phyloP scores from a whole-genome alignment of 2,888 invertebrate species.

The Caenorhabditis angaria region DNA sequence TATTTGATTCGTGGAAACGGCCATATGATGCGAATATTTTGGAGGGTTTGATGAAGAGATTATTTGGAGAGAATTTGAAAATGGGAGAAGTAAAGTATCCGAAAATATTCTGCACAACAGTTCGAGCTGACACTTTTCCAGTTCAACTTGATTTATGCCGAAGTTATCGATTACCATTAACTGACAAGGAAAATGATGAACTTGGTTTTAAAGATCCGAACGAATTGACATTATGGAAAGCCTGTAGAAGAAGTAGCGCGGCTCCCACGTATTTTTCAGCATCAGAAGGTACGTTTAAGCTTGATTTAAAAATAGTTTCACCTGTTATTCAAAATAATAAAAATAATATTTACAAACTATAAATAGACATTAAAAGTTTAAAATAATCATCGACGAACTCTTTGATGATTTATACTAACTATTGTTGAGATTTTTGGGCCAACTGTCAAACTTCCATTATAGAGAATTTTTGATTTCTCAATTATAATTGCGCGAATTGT shows the following conservation, averaged over 20 bases:
- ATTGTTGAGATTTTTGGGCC: not conserved
- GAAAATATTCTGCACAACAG: slow-evolving; percentile 86
- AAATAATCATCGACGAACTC: too few species aligned
- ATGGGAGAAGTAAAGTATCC: slow-evolving; percentile 88
- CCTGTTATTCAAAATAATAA: too few species aligned
- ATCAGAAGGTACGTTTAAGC: slow-evolving; percentile 62
- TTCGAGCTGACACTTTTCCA: slow-evolving; percentile 89
- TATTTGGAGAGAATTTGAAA: slow-evolving; percentile 82
- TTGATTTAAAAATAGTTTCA: too few species aligned
- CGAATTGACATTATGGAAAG: slow-evolving; percentile 83
- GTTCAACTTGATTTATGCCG: slow-evolving; percentile 92
- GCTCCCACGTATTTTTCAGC: slow-evolving; percentile 90
- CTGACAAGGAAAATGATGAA: slow-evolving; percentile 61
- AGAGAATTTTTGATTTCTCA: slow-evolving; percentile 14
- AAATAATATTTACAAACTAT: too few species aligned
- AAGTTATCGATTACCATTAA: slow-evolving; percentile 79
- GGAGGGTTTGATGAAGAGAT: slow-evolving; percentile 85
- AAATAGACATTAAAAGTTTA: too few species aligned
- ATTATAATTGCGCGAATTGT: slow-evolving; percentile 21
- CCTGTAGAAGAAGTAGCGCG: slow-evolving; percentile 91
- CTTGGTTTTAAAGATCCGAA: slow-evolving; percentile 64
- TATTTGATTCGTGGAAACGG: slow-evolving; percentile 84
- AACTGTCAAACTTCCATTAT: not conserved
- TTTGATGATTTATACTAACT: not conserved
- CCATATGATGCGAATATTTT: slow-evolving; percentile 88